Conservation (phyloP, 1,140 invertebrate species). For the Hylaeus volcanicus region DNA sequence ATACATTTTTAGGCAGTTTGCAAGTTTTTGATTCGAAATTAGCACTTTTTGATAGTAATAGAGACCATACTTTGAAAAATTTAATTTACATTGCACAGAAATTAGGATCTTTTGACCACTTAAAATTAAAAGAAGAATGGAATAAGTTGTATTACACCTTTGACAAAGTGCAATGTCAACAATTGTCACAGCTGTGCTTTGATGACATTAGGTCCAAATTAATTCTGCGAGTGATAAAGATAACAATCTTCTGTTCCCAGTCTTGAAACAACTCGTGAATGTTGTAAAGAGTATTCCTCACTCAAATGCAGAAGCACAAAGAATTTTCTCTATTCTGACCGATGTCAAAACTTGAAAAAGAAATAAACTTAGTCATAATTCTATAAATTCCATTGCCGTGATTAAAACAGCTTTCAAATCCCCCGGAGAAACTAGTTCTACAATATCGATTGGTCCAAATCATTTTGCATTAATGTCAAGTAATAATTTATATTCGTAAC, state of each 20-base stretch:
- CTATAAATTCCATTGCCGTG: neutral
- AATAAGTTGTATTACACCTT: neutral
- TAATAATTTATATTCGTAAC: neutral
- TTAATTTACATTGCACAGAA: neutral
- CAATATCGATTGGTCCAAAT: neutral
- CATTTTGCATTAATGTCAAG: conserved; percentile 1
- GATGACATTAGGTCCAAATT: neutral
- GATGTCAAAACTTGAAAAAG: neutral
- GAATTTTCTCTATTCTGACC: neutral
- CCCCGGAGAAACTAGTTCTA: neutral
- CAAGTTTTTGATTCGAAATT: neutral
- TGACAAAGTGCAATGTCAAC: neutral
- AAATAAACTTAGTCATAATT: neutral
- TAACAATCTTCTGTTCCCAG: neutral
- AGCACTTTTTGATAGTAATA: neutral
- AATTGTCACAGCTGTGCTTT: neutral
- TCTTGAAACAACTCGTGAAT: neutral
- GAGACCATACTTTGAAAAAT: neutral
- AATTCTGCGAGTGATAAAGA: neutral
- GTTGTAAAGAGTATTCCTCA: neutral
- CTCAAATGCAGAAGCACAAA: neutral
- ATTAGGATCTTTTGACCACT: neutral
- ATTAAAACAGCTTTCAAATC: neutral
- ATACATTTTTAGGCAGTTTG: neutral
- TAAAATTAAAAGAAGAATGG: neutral